Percentiles rank a stretch among this genome's conserved stretches.
These are phyloP conservation scores for Theristicus caerulescens DNA, from an alignment of 2,113 vertebrate genomes.

Conservation along the genomic window DNA sequence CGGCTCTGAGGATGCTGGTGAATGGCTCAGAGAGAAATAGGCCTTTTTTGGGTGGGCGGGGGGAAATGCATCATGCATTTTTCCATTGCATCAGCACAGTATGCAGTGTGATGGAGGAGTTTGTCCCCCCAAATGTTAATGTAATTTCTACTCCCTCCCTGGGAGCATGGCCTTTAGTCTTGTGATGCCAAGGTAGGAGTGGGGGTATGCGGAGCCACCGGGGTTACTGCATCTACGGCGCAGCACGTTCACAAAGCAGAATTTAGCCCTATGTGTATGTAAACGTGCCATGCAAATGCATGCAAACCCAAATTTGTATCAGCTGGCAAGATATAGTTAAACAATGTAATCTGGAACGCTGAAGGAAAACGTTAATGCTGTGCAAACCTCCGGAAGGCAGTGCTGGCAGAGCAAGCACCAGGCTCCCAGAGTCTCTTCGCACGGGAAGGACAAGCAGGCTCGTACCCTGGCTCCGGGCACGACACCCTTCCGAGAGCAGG, in stretches of 20 bases:
- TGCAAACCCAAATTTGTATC: not conserved
- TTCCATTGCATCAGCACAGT: not conserved
- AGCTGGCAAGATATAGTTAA: not conserved
- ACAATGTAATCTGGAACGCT: not conserved
- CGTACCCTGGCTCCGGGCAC: fast-evolving
- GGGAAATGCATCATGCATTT: fast-evolving
- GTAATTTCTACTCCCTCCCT: not conserved
- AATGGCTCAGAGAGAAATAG: not conserved
- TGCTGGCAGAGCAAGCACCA: not conserved
- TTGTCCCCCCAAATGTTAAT: not conserved
- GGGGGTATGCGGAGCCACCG: not conserved
- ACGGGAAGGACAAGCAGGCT: not conserved
- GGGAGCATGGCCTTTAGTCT: not conserved
- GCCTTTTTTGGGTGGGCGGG: too few species aligned
- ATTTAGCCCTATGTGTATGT: not conserved
- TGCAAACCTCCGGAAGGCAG: not conserved
- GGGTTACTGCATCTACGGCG: not conserved
- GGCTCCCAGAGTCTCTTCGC: not conserved
- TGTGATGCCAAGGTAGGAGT: not conserved
- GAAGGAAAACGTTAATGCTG: not conserved
- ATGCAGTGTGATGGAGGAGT: not conserved
- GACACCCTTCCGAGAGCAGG: fast-evolving
- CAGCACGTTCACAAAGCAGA: fast-evolving
- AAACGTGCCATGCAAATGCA: not conserved
- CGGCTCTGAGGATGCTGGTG: not conserved